Evolutionary conservation across 2,888 invertebrate genomes (phyloP), one percentile per base, ranked within the genome.

Genomic region (Drosophila anomalata): DNA sequence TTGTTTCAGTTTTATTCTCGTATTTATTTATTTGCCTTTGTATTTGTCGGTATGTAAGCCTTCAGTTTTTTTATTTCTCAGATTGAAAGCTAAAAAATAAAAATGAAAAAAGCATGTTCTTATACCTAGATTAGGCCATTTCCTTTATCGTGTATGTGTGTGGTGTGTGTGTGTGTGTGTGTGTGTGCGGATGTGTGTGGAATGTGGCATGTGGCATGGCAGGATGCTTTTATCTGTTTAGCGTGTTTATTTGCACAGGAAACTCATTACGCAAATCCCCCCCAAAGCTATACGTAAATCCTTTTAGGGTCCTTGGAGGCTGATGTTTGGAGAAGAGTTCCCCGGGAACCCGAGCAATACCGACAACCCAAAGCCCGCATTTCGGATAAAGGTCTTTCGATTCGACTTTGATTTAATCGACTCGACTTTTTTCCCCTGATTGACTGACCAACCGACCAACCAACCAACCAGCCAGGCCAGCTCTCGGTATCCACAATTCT

Each of bases 241-340:
- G 67, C 70, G 59, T 75, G 75, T 81, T 65, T 85, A 81, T 87
- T 87, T 87, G 79, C 76, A 83, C 79, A 85, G 87, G 87, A 87
- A 87, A 87, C 85, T 87, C 87, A 87, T 87, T 87, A 87, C 83
- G 76, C 75, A 79, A 81, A 81, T 83, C 83, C 74, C 76, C 63
- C 87, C 85, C 70, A 73, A 87, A 85, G 87, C 79, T 75, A 76
- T 68, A 73, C 68, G 74, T 76, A 79, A 79, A 84, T 76, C 73
- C 76, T 74, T 73, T 77, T 79, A 72, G 48, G 69, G 69, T 53
- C 68, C 39, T 39, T 57, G 68, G 73, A 59, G 41, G 41, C 41
- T 3, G 50, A 48, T 48, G 24, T 48, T 48, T 48, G 36, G n/a
- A 36, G n/a, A 36, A 36, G 36, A n/a, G 36, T 36, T 6, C 41